A percentile compares a stretch with the other conserved stretches of the same genome.
Evolutionary conservation across 2,113 vertebrate species (phyloP).

Genomic region (Cervus canadensis): DNA sequence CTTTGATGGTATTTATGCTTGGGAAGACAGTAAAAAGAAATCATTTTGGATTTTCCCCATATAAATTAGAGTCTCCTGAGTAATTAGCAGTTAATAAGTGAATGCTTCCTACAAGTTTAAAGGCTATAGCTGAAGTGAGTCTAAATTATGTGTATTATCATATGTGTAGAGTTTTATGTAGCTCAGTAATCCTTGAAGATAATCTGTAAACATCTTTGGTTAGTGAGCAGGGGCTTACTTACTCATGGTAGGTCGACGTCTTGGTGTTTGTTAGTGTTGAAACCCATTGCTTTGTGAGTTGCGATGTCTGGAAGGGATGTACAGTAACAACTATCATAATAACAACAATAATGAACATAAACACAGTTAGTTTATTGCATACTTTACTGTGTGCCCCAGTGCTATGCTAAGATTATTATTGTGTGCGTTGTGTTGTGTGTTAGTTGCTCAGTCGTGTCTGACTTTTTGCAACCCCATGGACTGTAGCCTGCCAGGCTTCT

Average conservation of each 20-base stretch:
- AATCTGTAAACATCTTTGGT: constrained; percentile 1
- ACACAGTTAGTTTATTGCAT: background rate
- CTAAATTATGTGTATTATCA: constrained; percentile 33
- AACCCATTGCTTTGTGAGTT: background rate
- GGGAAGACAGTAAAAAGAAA: constrained; percentile 58
- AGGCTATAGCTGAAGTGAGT: constrained; percentile 12
- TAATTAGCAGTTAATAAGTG: constrained; percentile 66
- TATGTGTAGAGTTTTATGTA: background rate
- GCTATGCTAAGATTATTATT: background rate
- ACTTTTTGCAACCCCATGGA: background rate
- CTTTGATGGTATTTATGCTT: constrained; percentile 67
- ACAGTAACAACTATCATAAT: background rate
- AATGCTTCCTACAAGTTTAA: constrained; percentile 53
- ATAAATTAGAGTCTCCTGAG: constrained; percentile 57
- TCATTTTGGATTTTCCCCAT: constrained; percentile 63
- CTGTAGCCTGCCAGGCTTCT: background rate
- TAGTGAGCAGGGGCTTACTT: background rate
- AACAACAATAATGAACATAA: background rate
- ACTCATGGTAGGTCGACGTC: background rate
- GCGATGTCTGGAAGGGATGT: background rate
- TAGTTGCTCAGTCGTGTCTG: background rate
- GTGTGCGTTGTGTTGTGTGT: background rate
- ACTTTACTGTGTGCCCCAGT: background rate
- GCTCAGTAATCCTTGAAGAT: background rate
- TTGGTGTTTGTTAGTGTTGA: background rate